phyloP scores from a whole-genome alignment of 1,140 invertebrate species.

The Thaumatotibia leucotreta region DNA sequence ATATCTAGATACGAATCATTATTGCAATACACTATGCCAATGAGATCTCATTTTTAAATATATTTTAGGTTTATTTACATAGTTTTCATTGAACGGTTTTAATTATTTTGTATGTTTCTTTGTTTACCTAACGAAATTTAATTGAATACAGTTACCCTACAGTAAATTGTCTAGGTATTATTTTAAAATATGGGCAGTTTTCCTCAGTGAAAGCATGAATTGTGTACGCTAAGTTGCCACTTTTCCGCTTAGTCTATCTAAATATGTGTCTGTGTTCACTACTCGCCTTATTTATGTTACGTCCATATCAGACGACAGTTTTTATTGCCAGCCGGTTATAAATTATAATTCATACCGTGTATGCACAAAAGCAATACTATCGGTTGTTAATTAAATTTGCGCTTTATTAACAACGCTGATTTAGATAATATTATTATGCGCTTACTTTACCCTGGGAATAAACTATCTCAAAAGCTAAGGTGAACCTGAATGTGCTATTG shows the following conservation, averaged over 20 bases:
- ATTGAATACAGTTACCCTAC: too few species aligned
- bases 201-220: too few species aligned
- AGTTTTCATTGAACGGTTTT: too few species aligned
- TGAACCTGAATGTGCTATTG: too few species aligned
- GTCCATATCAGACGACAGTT: constrained; percentile 51
- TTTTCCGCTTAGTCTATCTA: background rate
- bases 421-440: background rate
- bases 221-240: too few species aligned
- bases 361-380: background rate
- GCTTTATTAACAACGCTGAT: background rate
- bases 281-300: constrained; percentile 62
- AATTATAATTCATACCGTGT: constrained; percentile 37
- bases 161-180: too few species aligned
- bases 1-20: too few species aligned
- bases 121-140: too few species aligned
- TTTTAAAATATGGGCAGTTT: background rate
- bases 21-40: too few species aligned
- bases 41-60: too few species aligned
- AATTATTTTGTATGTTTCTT: too few species aligned
- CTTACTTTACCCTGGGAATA: background rate
- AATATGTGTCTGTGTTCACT: constrained; percentile 23
- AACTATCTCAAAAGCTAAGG: background rate
- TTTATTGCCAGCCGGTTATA: constrained; percentile 54
- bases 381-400: background rate
- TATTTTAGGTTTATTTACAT: too few species aligned